Base-by-base conservation (phyloP, 2,797 vertebrate genomes). In the Diglossa cyanea region DNA sequence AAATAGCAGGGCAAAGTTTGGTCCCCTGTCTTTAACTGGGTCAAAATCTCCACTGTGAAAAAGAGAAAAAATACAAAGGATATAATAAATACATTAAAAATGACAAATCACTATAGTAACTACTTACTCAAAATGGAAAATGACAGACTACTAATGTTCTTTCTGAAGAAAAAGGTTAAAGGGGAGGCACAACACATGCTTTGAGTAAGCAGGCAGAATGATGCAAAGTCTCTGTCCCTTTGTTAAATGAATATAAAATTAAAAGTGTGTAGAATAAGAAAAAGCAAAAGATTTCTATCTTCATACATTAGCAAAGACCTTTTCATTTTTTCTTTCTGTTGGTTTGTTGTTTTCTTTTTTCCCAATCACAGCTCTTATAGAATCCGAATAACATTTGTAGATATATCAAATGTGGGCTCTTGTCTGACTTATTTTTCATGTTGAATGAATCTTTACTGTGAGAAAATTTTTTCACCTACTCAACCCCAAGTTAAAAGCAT, bases 101-200 rank as follows among this genome's bases (percentile, higher is more conserved):
- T 31, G 8, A 68, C 13, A 78, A 92, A 88, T 86, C 42, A n/a
- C 31, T 68, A 6, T 20, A 60, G 45, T 45, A 61, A 15, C 51
- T 47, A 23, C 45, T 78, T 66, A 53, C 10, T 75, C 80, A 57
- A 92, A 94, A 90, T 50, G 28, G 62, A 67, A 92, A 80, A 61
- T 81, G 30, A 63, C 58, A 83, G 51, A 39, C 55, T 63, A 40
- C 13, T 77, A 68, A 40, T 8, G 3, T 71, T 83, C 39, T 77
- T 51, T n/a, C 19, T 50, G 53, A 80, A 67, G 25, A 23, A 73
- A 93, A 88, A 84, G 16, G 13, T 83, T 58, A 78, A 86, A 63
- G 37, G 24, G 23, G n/a, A 45, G 67, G 24, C 62, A 18, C 28
- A 75, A 78, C 28, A 48, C 12, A 42, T 13, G 31, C 17, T 26